Percentiles rank a stretch among this genome's conserved stretches.
phyloP scores from a whole-genome alignment of 2,113 vertebrate species.

The Scophthalmus maximus region DNA sequence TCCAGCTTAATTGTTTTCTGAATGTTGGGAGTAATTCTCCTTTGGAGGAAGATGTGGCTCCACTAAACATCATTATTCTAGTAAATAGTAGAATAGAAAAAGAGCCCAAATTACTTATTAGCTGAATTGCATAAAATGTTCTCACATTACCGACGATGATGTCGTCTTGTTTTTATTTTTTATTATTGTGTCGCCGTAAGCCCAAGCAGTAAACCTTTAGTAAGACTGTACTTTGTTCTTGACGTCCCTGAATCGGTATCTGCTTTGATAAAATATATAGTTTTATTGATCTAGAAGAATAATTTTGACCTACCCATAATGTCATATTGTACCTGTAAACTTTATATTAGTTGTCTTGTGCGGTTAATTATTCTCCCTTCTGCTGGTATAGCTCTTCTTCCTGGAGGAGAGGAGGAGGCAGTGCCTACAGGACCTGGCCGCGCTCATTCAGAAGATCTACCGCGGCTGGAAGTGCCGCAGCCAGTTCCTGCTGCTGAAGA shows the following conservation, averaged over 20 bases:
- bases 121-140: not conserved
- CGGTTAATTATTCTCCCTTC: not conserved
- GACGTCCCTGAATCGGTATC: constrained; percentile 23
- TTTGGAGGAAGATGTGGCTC: too few relatives aligned
- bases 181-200: not conserved
- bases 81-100: too few relatives aligned
- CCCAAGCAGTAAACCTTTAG: not conserved
- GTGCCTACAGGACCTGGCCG: constrained; percentile 91
- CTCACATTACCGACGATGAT: not conserved
- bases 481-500: constrained; percentile 91
- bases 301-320: too few relatives aligned
- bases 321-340: too few relatives aligned
- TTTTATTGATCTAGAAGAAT: not conserved
- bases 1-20: not conserved
- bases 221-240: constrained; percentile 34
- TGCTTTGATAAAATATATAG: constrained; percentile 10
- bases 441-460: constrained; percentile 97
- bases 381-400: constrained; percentile 90
- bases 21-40: too few relatives aligned
- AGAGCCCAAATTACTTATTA: not conserved
- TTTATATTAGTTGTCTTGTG: not conserved
- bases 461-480: constrained; percentile 94
- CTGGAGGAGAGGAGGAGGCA: constrained; percentile 92
- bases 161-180: not conserved
- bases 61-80: too few relatives aligned